Evolutionary conservation across 2,888 invertebrate species (phyloP).

Genomic region (Gisinianus flammeolus): DNA sequence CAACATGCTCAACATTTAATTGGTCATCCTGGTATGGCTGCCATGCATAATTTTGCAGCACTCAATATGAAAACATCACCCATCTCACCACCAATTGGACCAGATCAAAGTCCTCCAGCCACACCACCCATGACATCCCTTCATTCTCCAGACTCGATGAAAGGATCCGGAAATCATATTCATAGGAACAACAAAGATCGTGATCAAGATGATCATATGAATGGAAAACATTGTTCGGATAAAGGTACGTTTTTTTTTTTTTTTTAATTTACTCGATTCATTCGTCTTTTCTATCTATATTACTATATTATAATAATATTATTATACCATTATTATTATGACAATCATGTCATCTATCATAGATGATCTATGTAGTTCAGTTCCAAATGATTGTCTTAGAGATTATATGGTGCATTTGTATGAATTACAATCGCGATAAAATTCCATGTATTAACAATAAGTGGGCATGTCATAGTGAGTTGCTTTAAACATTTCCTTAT

Average conservation of each 20-base stretch:
- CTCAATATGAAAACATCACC: conserved; percentile 53
- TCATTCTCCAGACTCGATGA: conserved; percentile 55
- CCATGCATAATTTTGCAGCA: conserved; percentile 42
- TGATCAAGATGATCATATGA: conserved; percentile 33
- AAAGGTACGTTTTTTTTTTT: conserved; percentile 47
- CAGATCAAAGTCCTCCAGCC: conserved; percentile 58
- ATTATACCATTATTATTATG: too few species aligned
- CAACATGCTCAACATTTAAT: conserved; percentile 43
- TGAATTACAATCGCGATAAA: too few species aligned
- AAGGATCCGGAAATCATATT: conserved; percentile 42
- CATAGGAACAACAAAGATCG: conserved; percentile 32
- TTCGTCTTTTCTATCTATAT: neutral
- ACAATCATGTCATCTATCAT: too few species aligned
- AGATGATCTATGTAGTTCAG: too few species aligned
- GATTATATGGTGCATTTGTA: too few species aligned
- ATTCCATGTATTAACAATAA: too few species aligned
- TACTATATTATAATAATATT: neutral
- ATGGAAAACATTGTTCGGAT: conserved; percentile 49
- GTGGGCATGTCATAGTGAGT: too few species aligned
- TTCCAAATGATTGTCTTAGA: too few species aligned
- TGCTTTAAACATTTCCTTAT: too few species aligned
- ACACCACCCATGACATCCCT: conserved; percentile 55
- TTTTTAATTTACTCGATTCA: conserved; percentile 17
- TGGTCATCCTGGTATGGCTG: conserved; percentile 41
- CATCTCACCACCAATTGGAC: conserved; percentile 57